Evolutionary conservation across 2,888 invertebrate species (phyloP).

Genomic region (Pristionchus mayeri): DNA sequence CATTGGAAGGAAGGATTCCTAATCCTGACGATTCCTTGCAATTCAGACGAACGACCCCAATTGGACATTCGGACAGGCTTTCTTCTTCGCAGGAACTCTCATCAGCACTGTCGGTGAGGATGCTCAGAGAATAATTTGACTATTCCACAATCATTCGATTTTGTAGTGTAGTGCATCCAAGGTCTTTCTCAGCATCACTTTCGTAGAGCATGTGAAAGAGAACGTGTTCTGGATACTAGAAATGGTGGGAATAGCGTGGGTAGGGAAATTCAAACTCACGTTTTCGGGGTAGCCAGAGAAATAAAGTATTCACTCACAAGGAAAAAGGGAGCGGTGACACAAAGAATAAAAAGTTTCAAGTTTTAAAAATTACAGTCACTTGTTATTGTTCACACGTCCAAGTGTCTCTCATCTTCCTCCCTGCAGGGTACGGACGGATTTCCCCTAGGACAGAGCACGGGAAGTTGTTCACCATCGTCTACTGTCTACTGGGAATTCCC

Average conservation of each 20-base stretch:
- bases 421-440: slow-evolving; percentile 89
- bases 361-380: neutral
- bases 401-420: no score
- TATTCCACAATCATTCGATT: neutral
- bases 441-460: slow-evolving; percentile 89
- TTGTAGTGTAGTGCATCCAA: no score
- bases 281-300: neutral
- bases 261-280: neutral
- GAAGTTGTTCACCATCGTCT: slow-evolving; percentile 90
- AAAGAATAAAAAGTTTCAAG: neutral
- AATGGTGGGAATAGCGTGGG: neutral
- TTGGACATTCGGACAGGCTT: slow-evolving; percentile 91
- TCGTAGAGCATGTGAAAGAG: neutral
- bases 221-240: neutral
- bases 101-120: slow-evolving; percentile 90
- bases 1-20: no score
- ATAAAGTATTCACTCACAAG: neutral
- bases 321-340: neutral
- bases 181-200: neutral
- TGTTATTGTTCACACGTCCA: neutral
- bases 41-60: slow-evolving; percentile 83
- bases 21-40: no score
- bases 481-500: slow-evolving; percentile 88
- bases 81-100: slow-evolving; percentile 90
- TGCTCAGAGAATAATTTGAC: neutral